Base-by-base conservation (phyloP, 1,140 invertebrate species). In the Conus ventricosus region DNA sequence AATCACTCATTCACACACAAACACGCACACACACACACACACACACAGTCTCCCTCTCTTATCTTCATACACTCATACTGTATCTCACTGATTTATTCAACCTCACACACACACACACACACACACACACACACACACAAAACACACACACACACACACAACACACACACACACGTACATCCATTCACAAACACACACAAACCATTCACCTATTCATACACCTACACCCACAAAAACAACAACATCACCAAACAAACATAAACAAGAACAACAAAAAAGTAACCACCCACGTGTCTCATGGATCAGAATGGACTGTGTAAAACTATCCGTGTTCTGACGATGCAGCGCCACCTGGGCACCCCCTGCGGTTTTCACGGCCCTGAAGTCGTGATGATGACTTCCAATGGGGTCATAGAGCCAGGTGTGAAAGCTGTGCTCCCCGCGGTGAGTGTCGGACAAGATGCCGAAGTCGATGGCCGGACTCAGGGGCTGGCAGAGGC, bases 371-470 rank as follows among this genome's bases (percentile, higher is more conserved):
- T 84, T 88, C 7, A 93, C 89, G 78, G 91, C 89, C 83, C 90
- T 27, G 25, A 92, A 92, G n/a, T 53, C 81, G 71, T 91, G 90
- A 67, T 75, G n/a, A 63, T 91, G 90, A 53, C 67, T 60, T n/a
- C 17, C 53, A 5, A 60, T 27, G n/a, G 89, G 86, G 89, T 93
- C 92, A 88, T 91, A 92, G 20, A 93, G 83, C 92, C 91, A 93
- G 15, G 93, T 93, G 63, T 90, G 89, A 85, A 92, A 93, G 78
- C 93, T 93, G 39, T 91, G 89, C 53, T 92, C 89, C 76, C 91
- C 91, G 87, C 88, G 88, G 55, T 91, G 90, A 4, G 86, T 87
- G 78, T 90, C 91, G 15, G 89, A 89, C 55, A 93, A 87, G 25
- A 90, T 87, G 13, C 85, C 82, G 84, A 91, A 93, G 39, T 93